Evolutionary conservation across 1,140 invertebrate genomes (phyloP).

Genomic region (Apis florea): DNA sequence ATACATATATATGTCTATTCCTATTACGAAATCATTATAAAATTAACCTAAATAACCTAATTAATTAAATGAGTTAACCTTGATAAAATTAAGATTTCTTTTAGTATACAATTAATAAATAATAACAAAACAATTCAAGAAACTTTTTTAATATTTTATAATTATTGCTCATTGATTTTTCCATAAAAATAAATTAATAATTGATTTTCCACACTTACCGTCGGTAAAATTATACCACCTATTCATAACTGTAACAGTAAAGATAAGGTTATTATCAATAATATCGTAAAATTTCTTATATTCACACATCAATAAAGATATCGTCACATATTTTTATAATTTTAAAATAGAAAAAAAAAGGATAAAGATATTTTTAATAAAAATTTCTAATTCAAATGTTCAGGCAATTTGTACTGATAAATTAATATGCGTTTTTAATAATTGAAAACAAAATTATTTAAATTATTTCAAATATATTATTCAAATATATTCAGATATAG

Average conservation of each 20-base stretch:
- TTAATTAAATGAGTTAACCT: too few relatives aligned
- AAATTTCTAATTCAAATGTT: too few relatives aligned
- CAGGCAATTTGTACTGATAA: too few relatives aligned
- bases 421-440: too few relatives aligned
- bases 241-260: conserved; percentile 43
- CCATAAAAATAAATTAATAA: neutral
- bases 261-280: neutral
- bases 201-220: conserved; percentile 38
- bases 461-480: too few relatives aligned
- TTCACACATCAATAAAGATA: neutral
- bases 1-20: neutral
- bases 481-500: too few relatives aligned
- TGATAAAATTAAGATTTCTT: neutral
- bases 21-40: neutral
- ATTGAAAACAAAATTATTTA: too few relatives aligned
- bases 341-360: neutral
- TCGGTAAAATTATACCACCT: conserved; percentile 54
- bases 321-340: neutral
- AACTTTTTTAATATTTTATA: neutral
- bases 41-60: neutral
- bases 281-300: neutral
- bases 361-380: too few relatives aligned
- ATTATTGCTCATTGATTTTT: neutral
- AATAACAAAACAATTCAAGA: too few relatives aligned
- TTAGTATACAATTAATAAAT: neutral